Evolutionary conservation across 2,888 invertebrate species (phyloP), one percentile per base, ranked within the genome.

Genomic region (Platycheirus rosarum): DNA sequence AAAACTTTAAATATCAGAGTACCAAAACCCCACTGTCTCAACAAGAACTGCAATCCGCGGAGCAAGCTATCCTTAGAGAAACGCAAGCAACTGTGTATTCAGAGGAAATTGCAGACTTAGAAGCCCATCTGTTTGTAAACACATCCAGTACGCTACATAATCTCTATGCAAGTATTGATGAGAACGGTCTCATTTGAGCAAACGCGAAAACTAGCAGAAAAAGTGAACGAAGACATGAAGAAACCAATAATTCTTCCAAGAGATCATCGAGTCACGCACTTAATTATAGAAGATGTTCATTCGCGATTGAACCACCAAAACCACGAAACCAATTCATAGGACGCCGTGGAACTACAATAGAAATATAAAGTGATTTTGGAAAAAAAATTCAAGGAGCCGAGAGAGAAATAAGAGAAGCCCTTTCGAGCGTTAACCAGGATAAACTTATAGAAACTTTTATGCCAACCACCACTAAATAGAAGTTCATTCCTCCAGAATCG

Each of bases 301-400:
- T 11, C 7, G n/a, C n/a, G n/a, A n/a, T n/a, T n/a, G n/a, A n/a
- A n/a, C n/a, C n/a, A n/a, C n/a, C n/a, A n/a, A n/a, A n/a, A n/a
- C n/a, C n/a, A n/a, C n/a, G n/a, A n/a, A n/a, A n/a, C n/a, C n/a
- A n/a, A n/a, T n/a, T n/a, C n/a, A n/a, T n/a, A n/a, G n/a, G n/a
- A n/a, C n/a, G n/a, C n/a, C n/a, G n/a, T n/a, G n/a, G n/a, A n/a
- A 65, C 65, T 1, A 9, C 65, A 14, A 23, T 46, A 8, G 46
- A 46, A 46, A 46, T 46, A 4, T 46, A 46, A 2, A 46, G 46
- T 5, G 46, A 46, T n/a, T 20, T 20, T n/a, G 46, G 46, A n/a
- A 46, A 18, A 5, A 46, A 46, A 7, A 20, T 46, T n/a, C 8
- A 8, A 20, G 46, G 46, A 5, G 48, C 23, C 0, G 23, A 48